Evolutionary conservation across 1,140 invertebrate genomes (phyloP).

Genomic region (Brachionus calyciflorus): DNA sequence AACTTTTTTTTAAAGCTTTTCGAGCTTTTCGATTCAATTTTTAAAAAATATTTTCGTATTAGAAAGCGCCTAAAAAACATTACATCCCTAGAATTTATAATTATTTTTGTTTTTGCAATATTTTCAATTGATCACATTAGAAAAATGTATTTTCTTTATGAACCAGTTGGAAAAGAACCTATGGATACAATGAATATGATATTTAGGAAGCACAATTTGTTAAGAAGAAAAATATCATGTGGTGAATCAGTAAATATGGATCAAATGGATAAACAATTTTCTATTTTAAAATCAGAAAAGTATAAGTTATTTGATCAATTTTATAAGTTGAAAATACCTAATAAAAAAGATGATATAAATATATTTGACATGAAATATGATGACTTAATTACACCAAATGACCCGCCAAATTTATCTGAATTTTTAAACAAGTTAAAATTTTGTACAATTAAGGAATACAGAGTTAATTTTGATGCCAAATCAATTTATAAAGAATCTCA

Average conservation of each 20-base stretch:
- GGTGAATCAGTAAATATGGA: neutral
- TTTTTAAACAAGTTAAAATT: conserved; percentile 32
- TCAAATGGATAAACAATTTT: neutral
- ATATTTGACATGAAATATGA: conserved; percentile 15
- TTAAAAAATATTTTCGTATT: no score
- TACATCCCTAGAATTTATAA: no score
- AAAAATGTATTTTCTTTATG: no score
- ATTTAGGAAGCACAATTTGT: no score
- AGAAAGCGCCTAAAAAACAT: no score
- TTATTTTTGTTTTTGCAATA: no score
- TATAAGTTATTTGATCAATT: neutral
- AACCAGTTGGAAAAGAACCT: no score
- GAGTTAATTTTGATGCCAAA: neutral
- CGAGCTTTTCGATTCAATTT: no score
- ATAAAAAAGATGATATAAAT: neutral
- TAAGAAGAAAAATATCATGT: no score
- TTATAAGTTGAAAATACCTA: neutral
- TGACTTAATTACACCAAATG: neutral
- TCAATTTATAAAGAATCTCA: neutral
- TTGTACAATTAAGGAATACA: conserved; percentile 2
- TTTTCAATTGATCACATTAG: no score
- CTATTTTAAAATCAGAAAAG: neutral
- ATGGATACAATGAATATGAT: no score
- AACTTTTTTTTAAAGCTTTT: no score
- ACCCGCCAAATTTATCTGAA: neutral